Base-by-base conservation (phyloP, 2,888 invertebrate genomes). In the Machimus rusticus region DNA sequence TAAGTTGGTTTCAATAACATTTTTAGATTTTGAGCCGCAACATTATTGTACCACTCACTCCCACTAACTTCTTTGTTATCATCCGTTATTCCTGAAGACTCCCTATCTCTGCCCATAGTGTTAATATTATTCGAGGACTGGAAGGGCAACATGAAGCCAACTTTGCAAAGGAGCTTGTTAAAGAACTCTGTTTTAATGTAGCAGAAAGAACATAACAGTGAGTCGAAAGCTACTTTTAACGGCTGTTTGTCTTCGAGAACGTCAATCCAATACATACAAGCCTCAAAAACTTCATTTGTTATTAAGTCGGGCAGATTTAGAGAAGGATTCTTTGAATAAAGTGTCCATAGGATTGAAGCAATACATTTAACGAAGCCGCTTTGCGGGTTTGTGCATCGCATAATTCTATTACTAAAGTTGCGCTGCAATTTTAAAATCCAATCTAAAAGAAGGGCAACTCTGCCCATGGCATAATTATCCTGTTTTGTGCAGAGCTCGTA, bases 161-260 rank as follows among this genome's bases (percentile, higher is more conserved):
- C 95, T 91, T 95, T 95, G 90, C 95, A 95, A 87, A 98, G 92
- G 43, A 98, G 92, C 89, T 95, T 93, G 77, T 95, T 95, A 91
- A 97, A 98, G 86, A 96, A 93, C 89, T 96, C 95, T 0, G 97
- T 96, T 89, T 96, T 95, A 43, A 97, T 96, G 92, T 96, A 96
- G 92, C 98, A 98, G 91, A 98, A 94, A 5, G 98, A 96, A 92
- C 98, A 98, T 81, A 98, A 92, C 86, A 97, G 94, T 90, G 96
- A 95, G 92, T 98, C 97, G n/a, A 98, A 94, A 0, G 97, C 95
- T 90, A 95, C 95, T 93, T 98, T 98, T 84, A 98, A 93, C 1
- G 96, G 95, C 86, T 96, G 95, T 87, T 95, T 94, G 74, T 95
- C 94, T 23, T 95, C 94, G 77, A 97, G 93, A n/a, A 94, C 93